A percentile compares a stretch with the other conserved stretches of the same genome.
These are phyloP conservation scores for Sarcophaga subvicina DNA, from an alignment of 2,888 invertebrate genomes.

Conservation along the genomic window DNA sequence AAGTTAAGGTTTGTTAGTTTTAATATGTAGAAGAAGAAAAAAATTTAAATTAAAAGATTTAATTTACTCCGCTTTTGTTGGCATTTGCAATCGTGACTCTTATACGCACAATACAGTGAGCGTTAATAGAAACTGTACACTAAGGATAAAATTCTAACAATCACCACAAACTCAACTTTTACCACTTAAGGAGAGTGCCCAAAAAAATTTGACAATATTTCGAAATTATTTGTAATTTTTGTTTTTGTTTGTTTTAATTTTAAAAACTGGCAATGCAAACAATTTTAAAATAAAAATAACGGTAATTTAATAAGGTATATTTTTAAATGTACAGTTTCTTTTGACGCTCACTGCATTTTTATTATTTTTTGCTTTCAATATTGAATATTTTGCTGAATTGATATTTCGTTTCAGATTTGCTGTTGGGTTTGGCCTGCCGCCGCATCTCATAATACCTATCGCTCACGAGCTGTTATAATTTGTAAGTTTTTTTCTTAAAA, in stretches of 20 bases:
- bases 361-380: not conserved
- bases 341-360: not conserved
- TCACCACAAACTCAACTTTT: no score
- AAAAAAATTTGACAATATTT: no score
- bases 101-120: not conserved
- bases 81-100: not conserved
- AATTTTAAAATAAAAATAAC: no score
- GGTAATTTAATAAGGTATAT: no score
- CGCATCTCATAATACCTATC: not conserved
- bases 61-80: not conserved
- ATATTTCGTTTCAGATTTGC: not conserved
- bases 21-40: not conserved
- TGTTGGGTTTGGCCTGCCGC: constrained; percentile 17
- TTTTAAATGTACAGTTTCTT: no score
- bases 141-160: no score
- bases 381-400: not conserved
- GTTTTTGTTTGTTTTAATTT: no score
- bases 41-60: not conserved
- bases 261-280: no score
- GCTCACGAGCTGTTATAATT: not conserved
- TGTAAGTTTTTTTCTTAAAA: not conserved
- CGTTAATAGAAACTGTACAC: no score
- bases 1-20: no score
- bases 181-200: no score
- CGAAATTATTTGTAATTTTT: no score